Conservation (phyloP, 2,888 invertebrate genomes). For the Rhagonycha fulva region DNA sequence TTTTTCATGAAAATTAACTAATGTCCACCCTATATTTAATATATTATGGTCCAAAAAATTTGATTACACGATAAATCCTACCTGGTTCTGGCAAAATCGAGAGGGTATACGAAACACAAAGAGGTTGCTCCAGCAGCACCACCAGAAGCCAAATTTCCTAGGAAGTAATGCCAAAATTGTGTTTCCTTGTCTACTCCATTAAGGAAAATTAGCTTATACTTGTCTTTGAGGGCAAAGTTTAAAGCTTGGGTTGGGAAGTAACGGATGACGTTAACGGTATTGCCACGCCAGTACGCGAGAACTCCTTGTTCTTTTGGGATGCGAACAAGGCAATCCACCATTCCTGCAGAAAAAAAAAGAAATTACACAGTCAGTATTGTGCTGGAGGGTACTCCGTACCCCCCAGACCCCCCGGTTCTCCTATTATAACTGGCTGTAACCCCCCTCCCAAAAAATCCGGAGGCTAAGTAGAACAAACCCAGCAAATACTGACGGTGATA, state of each 20-base stretch:
- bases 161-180: slow-evolving; percentile 86
- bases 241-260: slow-evolving; percentile 94
- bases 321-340: slow-evolving; percentile 81
- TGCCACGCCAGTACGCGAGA: slow-evolving; percentile 88
- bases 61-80: no score
- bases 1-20: no score
- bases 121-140: slow-evolving; percentile 95
- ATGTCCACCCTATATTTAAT: no score
- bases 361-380: no score
- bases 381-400: no score
- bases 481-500: no score
- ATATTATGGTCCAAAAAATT: no score
- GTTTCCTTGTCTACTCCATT: slow-evolving; percentile 85
- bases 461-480: no score
- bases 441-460: no score
- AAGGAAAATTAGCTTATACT: slow-evolving; percentile 86
- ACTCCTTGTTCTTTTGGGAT: slow-evolving; percentile 88
- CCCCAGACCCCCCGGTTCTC: no score
- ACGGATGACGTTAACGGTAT: slow-evolving; percentile 90
- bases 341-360: slow-evolving; percentile 59
- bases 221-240: slow-evolving; percentile 95
- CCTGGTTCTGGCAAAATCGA: slow-evolving; percentile 94
- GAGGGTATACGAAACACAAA: slow-evolving; percentile 91
- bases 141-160: slow-evolving; percentile 88
- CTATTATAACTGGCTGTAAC: no score